A percentile compares a stretch with the other conserved stretches of the same genome.
Conservation (phyloP, 2,113 vertebrate species). For the Varanus salvator region DNA sequence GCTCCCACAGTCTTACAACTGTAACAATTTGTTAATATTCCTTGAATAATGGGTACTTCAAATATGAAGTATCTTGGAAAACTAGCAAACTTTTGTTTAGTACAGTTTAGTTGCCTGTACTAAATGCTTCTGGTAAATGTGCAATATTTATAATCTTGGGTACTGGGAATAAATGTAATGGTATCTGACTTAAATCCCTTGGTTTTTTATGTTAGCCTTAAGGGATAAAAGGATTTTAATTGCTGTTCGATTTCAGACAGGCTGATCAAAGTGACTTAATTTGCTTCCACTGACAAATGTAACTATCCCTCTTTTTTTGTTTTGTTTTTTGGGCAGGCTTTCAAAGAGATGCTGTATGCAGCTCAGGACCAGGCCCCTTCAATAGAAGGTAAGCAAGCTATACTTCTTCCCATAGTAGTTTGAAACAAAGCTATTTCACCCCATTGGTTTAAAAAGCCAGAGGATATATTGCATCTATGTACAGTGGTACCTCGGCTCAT, state of each 20-base stretch:
- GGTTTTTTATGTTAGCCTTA: slow-evolving; percentile 29
- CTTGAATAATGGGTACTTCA: background rate
- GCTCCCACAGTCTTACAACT: slow-evolving; percentile 15
- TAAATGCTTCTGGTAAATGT: slow-evolving; percentile 7
- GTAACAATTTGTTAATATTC: background rate
- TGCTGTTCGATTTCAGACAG: slow-evolving; percentile 54
- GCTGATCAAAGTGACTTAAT: background rate
- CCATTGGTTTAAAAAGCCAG: slow-evolving; percentile 46
- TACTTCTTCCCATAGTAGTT: slow-evolving; percentile 46
- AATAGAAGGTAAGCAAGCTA: slow-evolving; percentile 92
- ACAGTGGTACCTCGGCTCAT: too few relatives aligned
- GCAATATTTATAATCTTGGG: slow-evolving; percentile 19
- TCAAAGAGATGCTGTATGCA: slow-evolving; percentile 98
- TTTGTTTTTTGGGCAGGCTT: slow-evolving; percentile 81
- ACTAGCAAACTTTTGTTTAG: slow-evolving; percentile 5
- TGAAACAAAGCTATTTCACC: slow-evolving; percentile 46
- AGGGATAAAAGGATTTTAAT: slow-evolving; percentile 51
- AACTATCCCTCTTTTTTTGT: slow-evolving; percentile 52
- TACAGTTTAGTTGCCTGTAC: slow-evolving; percentile 13
- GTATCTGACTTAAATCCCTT: background rate
- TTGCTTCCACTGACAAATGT: slow-evolving; percentile 34
- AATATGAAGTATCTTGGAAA: background rate
- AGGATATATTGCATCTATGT: background rate
- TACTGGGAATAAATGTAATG: background rate
- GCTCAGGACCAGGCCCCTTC: slow-evolving; percentile 98